phyloP scores from a whole-genome alignment of 2,888 invertebrate genomes.

The Oligia latruncula region DNA sequence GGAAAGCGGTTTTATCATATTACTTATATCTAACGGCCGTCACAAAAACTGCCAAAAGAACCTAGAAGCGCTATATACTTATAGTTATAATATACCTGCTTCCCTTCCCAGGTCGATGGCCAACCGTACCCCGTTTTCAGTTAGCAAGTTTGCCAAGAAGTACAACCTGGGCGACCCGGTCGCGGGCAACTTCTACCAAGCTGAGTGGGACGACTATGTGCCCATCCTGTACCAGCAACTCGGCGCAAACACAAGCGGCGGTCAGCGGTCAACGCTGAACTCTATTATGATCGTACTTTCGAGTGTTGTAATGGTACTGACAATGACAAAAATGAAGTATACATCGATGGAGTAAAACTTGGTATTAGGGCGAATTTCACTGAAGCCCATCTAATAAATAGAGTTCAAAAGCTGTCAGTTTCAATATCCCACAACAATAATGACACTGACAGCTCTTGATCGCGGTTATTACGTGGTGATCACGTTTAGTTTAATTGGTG shows the following conservation, averaged over 20 bases:
- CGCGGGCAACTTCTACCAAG: conserved; percentile 95
- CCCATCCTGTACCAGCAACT: conserved; percentile 88
- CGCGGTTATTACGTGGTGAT: too few relatives aligned
- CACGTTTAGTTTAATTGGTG: too few relatives aligned
- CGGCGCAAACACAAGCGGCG: conserved; percentile 70
- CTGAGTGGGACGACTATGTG: conserved; percentile 95
- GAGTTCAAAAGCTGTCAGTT: too few relatives aligned
- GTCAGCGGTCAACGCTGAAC: not conserved
- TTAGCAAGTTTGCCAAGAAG: conserved; percentile 92
- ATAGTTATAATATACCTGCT: not conserved
- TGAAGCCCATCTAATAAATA: too few relatives aligned
- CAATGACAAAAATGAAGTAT: not conserved
- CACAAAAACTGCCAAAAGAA: too few relatives aligned
- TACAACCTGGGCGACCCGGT: conserved; percentile 93
- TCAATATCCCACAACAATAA: too few relatives aligned
- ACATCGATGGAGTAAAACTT: too few relatives aligned
- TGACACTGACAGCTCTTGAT: too few relatives aligned
- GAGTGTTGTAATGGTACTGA: not conserved
- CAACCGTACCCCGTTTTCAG: conserved; percentile 83
- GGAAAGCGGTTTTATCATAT: too few relatives aligned
- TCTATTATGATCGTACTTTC: not conserved
- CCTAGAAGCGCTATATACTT: too few relatives aligned
- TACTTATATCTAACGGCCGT: too few relatives aligned
- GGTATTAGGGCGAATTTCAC: too few relatives aligned
- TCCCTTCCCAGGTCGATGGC: conserved; percentile 79